Evolutionary conservation across 2,888 invertebrate genomes (phyloP).

Genomic region (Drosophila nr. medialis): DNA sequence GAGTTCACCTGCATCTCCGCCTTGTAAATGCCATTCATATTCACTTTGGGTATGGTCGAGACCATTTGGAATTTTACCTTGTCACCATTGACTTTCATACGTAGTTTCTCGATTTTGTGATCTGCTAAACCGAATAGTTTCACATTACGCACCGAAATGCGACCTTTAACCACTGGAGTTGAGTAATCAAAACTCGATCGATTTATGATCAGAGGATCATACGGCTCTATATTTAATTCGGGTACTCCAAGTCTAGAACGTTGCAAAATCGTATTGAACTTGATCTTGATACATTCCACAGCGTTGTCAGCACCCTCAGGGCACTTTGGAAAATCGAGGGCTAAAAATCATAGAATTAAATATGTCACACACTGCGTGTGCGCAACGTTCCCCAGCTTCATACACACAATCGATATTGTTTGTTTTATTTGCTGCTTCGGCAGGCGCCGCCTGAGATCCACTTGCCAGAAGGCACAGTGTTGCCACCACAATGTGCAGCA

Average conservation of each 20-base stretch:
- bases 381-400: neutral
- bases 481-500: conserved; percentile 40
- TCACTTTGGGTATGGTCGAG: conserved; percentile 86
- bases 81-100: conserved; percentile 85
- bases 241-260: conserved; percentile 80
- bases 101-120: conserved; percentile 86
- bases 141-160: conserved; percentile 85
- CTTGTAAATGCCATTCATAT: conserved; percentile 87
- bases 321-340: conserved; percentile 86
- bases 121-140: conserved; percentile 86
- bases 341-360: neutral
- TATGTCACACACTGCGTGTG: conserved; percentile 13
- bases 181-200: conserved; percentile 76
- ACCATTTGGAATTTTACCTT: conserved; percentile 83
- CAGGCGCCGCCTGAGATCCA: conserved; percentile 29
- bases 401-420: conserved; percentile 43
- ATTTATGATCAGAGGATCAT: conserved; percentile 82
- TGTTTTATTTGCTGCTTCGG: neutral
- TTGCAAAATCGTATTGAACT: conserved; percentile 85
- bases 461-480: conserved; percentile 52
- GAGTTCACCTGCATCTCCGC: conserved; percentile 87
- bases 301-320: conserved; percentile 86
- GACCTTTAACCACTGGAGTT: conserved; percentile 73
- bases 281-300: conserved; percentile 86
- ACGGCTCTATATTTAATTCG: conserved; percentile 78